Percentiles rank a stretch among this genome's conserved stretches.
phyloP scores from a whole-genome alignment of 1,140 invertebrate species.

The Leptinotarsa texana region DNA sequence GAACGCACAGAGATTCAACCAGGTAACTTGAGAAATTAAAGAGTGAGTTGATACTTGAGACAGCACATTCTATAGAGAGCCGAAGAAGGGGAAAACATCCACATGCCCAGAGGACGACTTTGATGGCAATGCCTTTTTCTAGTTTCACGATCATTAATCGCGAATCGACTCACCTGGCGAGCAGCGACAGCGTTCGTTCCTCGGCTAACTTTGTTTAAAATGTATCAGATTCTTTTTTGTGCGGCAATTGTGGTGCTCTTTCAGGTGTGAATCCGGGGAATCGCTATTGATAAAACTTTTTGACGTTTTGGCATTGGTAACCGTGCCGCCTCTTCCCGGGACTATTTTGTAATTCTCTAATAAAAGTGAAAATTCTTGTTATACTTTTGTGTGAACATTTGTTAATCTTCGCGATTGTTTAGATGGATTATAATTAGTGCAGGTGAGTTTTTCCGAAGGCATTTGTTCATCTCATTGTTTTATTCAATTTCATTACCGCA shows the following conservation, averaged over 20 bases:
- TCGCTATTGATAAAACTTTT: slow-evolving; percentile 14
- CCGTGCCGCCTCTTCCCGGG: neutral
- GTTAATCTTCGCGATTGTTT: slow-evolving; percentile 1
- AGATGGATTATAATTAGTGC: slow-evolving; percentile 11
- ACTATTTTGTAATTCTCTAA: slow-evolving; percentile 1
- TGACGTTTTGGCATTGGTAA: slow-evolving; percentile 7
- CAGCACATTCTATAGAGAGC: slow-evolving; percentile 3
- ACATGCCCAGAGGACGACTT: slow-evolving; percentile 20
- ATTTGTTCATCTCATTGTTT: slow-evolving; percentile 6
- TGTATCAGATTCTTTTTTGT: slow-evolving; percentile 15
- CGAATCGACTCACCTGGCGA: slow-evolving; percentile 19
- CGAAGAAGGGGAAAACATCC: slow-evolving; percentile 13
- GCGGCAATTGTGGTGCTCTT: neutral
- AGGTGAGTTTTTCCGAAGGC: neutral
- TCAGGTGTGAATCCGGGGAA: slow-evolving; percentile 12
- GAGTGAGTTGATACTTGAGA: neutral
- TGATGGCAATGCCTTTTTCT: slow-evolving; percentile 24
- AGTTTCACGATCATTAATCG: slow-evolving; percentile 20
- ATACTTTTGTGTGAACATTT: slow-evolving; percentile 11
- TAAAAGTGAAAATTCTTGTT: slow-evolving; percentile 8
- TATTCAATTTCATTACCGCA: neutral
- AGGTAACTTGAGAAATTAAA: neutral
- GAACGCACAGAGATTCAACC: neutral
- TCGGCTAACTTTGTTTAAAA: neutral
- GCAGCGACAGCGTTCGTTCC: slow-evolving; percentile 8